A percentile compares a stretch with the other conserved stretches of the same genome.
Evolutionary conservation across 2,888 invertebrate species (phyloP).

Genomic region (Archips crataeganus): DNA sequence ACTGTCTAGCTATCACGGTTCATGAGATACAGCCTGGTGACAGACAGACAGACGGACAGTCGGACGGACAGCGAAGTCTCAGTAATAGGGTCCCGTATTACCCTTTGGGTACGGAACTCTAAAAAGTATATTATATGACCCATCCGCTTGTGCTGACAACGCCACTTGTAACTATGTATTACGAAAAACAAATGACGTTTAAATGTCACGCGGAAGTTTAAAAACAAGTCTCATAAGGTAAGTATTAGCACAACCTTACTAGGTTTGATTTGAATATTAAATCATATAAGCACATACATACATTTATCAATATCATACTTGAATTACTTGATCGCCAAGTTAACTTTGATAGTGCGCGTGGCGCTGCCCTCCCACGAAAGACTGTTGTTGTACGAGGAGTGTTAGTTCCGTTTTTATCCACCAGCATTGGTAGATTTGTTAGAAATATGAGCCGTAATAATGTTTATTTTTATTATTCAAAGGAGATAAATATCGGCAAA

Average conservation of each 20-base stretch:
- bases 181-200: slow-evolving; percentile 4
- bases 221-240: slow-evolving; percentile 3
- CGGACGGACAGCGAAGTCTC: too few relatives aligned
- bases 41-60: too few relatives aligned
- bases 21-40: too few relatives aligned
- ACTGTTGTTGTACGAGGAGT: neutral
- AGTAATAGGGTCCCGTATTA: too few relatives aligned
- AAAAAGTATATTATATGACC: too few relatives aligned
- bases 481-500: too few relatives aligned
- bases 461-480: too few relatives aligned
- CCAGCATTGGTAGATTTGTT: neutral
- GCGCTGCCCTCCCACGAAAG: neutral
- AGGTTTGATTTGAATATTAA: neutral
- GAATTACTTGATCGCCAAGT: neutral
- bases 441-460: neutral
- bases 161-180: too few relatives aligned
- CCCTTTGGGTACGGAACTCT: too few relatives aligned
- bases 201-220: slow-evolving; percentile 14
- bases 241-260: slow-evolving; percentile 12
- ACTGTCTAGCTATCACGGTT: too few relatives aligned
- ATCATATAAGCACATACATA: neutral
- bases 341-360: neutral
- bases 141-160: too few relatives aligned
- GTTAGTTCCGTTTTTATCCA: neutral
- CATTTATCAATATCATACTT: neutral